Evolutionary conservation across 2,797 vertebrate genomes (phyloP).

Genomic region (Cuniculus paca): DNA sequence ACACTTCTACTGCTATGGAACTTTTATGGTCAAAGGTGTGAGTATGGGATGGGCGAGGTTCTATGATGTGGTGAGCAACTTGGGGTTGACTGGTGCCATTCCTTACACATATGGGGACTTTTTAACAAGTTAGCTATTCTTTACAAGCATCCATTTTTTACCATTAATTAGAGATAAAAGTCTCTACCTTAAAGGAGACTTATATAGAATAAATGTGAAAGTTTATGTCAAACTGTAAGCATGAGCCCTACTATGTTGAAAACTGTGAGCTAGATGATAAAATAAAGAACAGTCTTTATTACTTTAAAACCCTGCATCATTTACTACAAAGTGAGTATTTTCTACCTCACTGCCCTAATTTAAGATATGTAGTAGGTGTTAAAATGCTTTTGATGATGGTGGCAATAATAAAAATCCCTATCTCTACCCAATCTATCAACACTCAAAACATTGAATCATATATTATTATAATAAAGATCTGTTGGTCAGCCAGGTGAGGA

Average conservation of each 20-base stretch:
- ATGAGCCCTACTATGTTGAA: neutral
- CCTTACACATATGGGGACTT: neutral
- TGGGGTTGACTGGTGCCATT: neutral
- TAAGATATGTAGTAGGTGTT: neutral
- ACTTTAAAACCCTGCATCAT: neutral
- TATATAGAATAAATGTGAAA: neutral
- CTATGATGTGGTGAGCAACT: neutral
- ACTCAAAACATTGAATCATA: neutral
- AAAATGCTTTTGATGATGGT: neutral
- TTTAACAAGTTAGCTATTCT: neutral
- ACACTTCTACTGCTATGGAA: neutral
- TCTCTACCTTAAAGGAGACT: neutral
- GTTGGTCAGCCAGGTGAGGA: neutral
- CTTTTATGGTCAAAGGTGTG: neutral
- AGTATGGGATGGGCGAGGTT: neutral
- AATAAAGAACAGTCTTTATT: neutral
- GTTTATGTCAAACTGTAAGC: neutral
- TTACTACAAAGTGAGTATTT: constrained; percentile 32
- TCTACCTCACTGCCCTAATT: neutral
- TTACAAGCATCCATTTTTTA: neutral
- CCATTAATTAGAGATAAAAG: neutral
- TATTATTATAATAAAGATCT: neutral
- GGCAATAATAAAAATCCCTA: neutral
- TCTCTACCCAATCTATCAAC: neutral
- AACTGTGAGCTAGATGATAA: neutral